Conservation (phyloP, 2,797 vertebrate species). For the Aulostomus chinensis region DNA sequence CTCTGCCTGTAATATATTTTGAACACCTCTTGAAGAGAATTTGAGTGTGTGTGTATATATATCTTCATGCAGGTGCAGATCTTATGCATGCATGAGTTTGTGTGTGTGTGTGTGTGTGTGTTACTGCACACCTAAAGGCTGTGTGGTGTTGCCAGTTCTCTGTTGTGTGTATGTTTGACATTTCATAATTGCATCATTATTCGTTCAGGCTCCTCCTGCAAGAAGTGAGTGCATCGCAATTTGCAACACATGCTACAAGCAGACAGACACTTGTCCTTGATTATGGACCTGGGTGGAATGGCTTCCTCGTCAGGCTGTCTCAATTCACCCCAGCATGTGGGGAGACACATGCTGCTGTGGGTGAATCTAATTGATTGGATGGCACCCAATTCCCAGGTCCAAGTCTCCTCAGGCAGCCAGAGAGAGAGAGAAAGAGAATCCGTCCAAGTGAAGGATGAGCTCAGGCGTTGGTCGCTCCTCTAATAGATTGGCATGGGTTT, state of each 20-base stretch:
- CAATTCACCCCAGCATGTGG: constrained; percentile 75
- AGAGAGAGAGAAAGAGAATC: constrained; percentile 66
- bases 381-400: constrained; percentile 76
- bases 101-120: background rate
- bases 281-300: constrained; percentile 73
- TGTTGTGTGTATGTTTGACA: constrained; percentile 65
- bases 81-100: background rate
- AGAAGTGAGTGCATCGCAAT: constrained; percentile 55
- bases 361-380: constrained; percentile 82
- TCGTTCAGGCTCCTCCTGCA: constrained; percentile 50
- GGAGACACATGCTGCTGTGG: constrained; percentile 74
- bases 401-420: constrained; percentile 73
- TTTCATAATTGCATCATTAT: constrained; percentile 76
- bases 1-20: constrained; percentile 52
- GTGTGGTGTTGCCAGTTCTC: constrained; percentile 32
- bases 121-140: constrained; percentile 33
- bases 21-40: constrained; percentile 50
- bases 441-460: constrained; percentile 76
- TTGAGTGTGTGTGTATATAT: background rate
- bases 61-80: constrained; percentile 11
- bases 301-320: constrained; percentile 73
- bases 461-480: constrained; percentile 52
- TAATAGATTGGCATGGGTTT: constrained; percentile 70
- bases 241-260: constrained; percentile 67
- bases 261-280: constrained; percentile 75